Conservation (phyloP, 2,113 vertebrate species). For the Polypterus senegalus region DNA sequence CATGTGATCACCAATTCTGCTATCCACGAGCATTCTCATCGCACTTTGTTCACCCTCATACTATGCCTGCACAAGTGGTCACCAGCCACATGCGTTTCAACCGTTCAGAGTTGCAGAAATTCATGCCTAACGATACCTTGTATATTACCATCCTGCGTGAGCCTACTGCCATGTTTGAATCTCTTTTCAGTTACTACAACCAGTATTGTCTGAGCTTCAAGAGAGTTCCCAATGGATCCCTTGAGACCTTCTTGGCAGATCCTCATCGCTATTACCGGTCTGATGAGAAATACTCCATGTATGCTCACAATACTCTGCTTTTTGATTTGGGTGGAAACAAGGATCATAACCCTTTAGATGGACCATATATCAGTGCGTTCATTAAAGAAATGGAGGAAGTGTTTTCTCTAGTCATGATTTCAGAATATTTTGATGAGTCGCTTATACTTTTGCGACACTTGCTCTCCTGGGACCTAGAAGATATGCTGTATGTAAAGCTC, state of each 20-base stretch:
- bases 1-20: constrained; percentile 72
- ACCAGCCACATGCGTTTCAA: constrained; percentile 71
- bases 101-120: constrained; percentile 40
- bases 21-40: constrained; percentile 59
- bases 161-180: constrained; percentile 72
- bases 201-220: constrained; percentile 63
- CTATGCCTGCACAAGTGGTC: constrained; percentile 52
- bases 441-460: constrained; percentile 65
- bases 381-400: constrained; percentile 50
- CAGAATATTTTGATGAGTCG: constrained; percentile 75
- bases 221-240: constrained; percentile 60
- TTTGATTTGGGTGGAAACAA: constrained; percentile 70
- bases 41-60: constrained; percentile 64
- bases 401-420: constrained; percentile 74
- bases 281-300: constrained; percentile 60
- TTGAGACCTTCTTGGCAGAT: constrained; percentile 56
- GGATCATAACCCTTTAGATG: constrained; percentile 37
- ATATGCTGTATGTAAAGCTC: constrained; percentile 66
- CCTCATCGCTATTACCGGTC: constrained; percentile 61
- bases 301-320: constrained; percentile 63
- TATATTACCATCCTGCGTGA: constrained; percentile 73
- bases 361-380: constrained; percentile 44
- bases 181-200: constrained; percentile 71
- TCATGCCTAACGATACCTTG: constrained; percentile 64
- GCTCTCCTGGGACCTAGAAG: constrained; percentile 69